These are phyloP conservation scores for Agelastica alni DNA, from an alignment of 2,888 invertebrate species.

Conservation along the genomic window DNA sequence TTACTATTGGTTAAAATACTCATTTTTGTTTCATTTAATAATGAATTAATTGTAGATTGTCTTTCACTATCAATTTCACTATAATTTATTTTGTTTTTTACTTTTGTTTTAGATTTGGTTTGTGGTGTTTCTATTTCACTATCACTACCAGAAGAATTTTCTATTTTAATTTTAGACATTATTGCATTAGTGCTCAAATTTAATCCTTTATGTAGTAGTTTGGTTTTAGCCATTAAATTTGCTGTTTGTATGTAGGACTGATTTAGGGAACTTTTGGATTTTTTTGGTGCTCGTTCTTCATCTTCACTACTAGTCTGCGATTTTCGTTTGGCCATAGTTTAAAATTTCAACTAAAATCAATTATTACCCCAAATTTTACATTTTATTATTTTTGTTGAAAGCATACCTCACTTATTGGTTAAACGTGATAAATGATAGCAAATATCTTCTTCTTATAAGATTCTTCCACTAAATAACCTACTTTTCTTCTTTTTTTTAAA, in stretches of 20 bases:
- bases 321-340: conserved; percentile 17
- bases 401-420: no score
- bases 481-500: no score
- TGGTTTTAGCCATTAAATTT: conserved; percentile 13
- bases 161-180: neutral
- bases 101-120: neutral
- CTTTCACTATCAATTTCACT: neutral
- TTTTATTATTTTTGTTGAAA: no score
- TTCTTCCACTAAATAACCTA: no score
- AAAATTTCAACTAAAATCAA: no score
- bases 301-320: conserved; percentile 3
- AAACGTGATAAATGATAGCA: no score
- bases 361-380: no score
- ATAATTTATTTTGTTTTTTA: neutral
- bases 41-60: neutral
- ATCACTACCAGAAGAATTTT: conserved; percentile 5
- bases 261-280: conserved; percentile 12
- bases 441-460: no score
- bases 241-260: conserved; percentile 5
- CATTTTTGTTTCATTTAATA: neutral
- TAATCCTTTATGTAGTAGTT: conserved; percentile 11
- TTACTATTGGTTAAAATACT: neutral
- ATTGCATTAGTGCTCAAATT: neutral
- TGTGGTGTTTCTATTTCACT: neutral
- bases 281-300: neutral